phyloP scores from a whole-genome alignment of 1,140 invertebrate genomes.

The Zaprionus vittiger region DNA sequence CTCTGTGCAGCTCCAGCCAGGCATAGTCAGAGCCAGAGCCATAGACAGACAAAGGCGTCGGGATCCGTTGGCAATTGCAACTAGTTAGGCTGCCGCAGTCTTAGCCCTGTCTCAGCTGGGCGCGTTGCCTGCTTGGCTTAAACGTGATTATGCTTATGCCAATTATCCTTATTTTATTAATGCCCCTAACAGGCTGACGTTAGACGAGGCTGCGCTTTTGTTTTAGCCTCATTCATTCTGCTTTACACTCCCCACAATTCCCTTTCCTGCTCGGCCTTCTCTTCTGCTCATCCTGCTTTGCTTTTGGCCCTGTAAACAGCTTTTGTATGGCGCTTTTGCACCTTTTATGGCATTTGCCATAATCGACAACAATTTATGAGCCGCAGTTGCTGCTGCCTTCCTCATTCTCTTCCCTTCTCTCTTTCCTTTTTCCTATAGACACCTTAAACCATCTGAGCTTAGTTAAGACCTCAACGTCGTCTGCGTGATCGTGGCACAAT shows the following conservation, averaged over 20 bases:
- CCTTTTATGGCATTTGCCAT: constrained; percentile 78
- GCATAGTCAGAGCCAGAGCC: neutral
- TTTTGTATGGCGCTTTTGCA: constrained; percentile 73
- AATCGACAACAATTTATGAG: constrained; percentile 76
- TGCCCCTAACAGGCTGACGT: constrained; percentile 45
- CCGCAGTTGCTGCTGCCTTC: constrained; percentile 53
- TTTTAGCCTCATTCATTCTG: constrained; percentile 2
- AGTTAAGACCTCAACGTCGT: constrained; percentile 60
- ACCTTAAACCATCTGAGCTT: constrained; percentile 63
- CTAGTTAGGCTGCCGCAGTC: constrained; percentile 57
- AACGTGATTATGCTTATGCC: constrained; percentile 83
- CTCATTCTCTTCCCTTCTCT: neutral
- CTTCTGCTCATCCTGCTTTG: neutral
- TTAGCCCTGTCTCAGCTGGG: constrained; percentile 67
- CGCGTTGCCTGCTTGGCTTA: constrained; percentile 73
- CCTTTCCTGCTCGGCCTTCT: neutral
- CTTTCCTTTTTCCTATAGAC: constrained; percentile 44
- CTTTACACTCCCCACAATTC: neutral
- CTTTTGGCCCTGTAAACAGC: constrained; percentile 55
- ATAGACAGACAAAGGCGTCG: neutral
- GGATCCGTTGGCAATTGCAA: constrained; percentile 39
- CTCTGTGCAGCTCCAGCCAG: neutral
- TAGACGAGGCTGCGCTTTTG: constrained; percentile 25
- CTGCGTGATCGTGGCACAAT: constrained; percentile 9
- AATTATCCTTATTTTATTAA: constrained; percentile 83